Percentiles rank a stretch among this genome's conserved stretches.
These are phyloP conservation scores for Cheilosia scutellata DNA, from an alignment of 2,888 invertebrate genomes.

Conservation along the genomic window DNA sequence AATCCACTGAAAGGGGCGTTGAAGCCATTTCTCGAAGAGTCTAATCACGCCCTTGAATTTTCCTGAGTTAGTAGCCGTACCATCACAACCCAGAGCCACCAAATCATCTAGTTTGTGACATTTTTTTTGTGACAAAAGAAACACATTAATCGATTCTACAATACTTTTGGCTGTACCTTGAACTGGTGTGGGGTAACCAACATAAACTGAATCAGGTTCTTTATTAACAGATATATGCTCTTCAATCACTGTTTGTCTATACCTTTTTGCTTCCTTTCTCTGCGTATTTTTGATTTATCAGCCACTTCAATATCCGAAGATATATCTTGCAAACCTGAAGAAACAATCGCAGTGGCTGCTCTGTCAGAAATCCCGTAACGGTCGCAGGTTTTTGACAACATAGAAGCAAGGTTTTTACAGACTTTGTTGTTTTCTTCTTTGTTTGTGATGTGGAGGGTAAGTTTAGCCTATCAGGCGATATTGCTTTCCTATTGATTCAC, in stretches of 20 bases:
- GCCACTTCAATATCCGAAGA: too few relatives aligned
- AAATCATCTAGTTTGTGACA: background rate
- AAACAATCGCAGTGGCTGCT: too few relatives aligned
- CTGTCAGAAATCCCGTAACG: constrained; percentile 11
- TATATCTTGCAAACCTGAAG: background rate
- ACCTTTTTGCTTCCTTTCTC: too few relatives aligned
- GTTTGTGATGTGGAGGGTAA: constrained; percentile 15
- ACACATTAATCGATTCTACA: too few relatives aligned
- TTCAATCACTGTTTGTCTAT: too few relatives aligned
- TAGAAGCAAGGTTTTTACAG: background rate
- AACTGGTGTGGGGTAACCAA: too few relatives aligned
- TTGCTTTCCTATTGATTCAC: too few relatives aligned
- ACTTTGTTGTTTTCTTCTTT: background rate
- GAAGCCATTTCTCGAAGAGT: constrained; percentile 13
- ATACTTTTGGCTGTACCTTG: too few relatives aligned
- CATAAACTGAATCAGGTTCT: too few relatives aligned
- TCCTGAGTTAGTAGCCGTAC: constrained; percentile 24
- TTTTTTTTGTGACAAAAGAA: constrained; percentile 9
- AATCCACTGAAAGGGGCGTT: constrained; percentile 33
- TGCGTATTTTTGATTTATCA: too few relatives aligned
- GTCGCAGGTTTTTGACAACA: constrained; percentile 4
- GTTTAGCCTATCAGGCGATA: constrained; percentile 5
- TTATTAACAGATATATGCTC: too few relatives aligned
- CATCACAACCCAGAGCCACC: constrained; percentile 32
- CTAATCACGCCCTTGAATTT: too few relatives aligned